Percentiles rank a stretch among this genome's conserved stretches.
Conservation (phyloP, 2,113 vertebrate species). For the Polyodon spathula region DNA sequence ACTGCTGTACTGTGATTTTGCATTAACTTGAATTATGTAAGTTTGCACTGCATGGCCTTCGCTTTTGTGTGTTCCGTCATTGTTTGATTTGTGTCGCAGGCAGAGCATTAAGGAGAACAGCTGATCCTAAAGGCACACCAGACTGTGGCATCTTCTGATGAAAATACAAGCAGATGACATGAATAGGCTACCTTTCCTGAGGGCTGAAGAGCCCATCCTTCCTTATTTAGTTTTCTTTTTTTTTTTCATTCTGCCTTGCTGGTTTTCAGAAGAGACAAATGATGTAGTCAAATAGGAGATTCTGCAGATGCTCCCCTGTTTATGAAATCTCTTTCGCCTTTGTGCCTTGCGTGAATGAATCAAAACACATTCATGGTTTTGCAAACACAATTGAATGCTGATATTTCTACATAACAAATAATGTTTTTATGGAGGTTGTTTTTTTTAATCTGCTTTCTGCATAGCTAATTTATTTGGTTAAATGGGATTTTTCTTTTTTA, state of each 20-base stretch:
- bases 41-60: conserved; percentile 15
- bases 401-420: conserved; percentile 1
- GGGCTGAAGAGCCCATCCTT: conserved; percentile 4
- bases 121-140: conserved; percentile 1
- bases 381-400: conserved; percentile 1
- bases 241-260: not conserved
- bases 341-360: conserved; percentile 3
- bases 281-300: conserved; percentile 5
- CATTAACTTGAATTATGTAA: conserved; percentile 44
- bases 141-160: conserved; percentile 8
- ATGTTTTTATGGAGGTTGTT: not conserved
- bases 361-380: not conserved
- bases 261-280: conserved; percentile 6
- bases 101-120: conserved; percentile 6
- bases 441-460: not conserved
- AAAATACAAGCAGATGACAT: conserved; percentile 6
- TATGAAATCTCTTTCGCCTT: conserved; percentile 1
- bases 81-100: conserved; percentile 10
- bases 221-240: conserved; percentile 6
- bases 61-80: conserved; percentile 8
- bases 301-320: not conserved
- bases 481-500: not conserved
- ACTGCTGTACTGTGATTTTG: conserved; percentile 56
- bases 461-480: not conserved
- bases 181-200: conserved; percentile 4